Base-by-base conservation (phyloP, 2,888 invertebrate genomes). In the Mayetiola destructor region DNA sequence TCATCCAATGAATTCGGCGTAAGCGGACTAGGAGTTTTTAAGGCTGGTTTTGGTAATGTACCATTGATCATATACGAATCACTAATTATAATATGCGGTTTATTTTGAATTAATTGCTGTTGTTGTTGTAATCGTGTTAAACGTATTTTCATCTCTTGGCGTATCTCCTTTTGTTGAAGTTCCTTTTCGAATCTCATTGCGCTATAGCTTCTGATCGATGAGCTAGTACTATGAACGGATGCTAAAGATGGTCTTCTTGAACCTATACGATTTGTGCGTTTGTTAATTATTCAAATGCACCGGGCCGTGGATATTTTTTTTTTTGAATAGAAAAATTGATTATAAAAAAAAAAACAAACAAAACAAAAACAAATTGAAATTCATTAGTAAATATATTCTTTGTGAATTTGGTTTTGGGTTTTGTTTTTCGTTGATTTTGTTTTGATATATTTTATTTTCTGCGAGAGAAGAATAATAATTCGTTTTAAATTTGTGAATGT, bases 171-270 rank as follows among this genome's bases (percentile, higher is more conserved):
- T 69, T 88, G 85, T 68, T 85, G 87, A 59, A 85, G 73, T 67
- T 89, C 89, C 63, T 82, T 78, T 69, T 89, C 89, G 72, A 86
- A 85, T 61, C 85, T 77, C 69, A 81, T 80, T 63, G 85, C 79
- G 67, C 88, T 87, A 73, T 86, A 88, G 72, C 88, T 88, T 68
- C 85, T 80, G 61, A 87, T 80, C 56, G 88, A 89, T 60, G 85
- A 88, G 64, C 83, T 82, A 69, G 83, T 84, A 77, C 88, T 88
- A 70, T 89, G 88, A 65, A 89, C 78, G 61, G 88, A 89, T 63
- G 84, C 85, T 77, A 88, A 76, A 78, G 88, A 88, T 75, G 88
- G 88, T 77, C 88, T 82, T 77, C 88, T 79, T 69, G 88, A 88
- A 79, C 88, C 88, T 88, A 73, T n/a, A 62, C 63, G n/a, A 59